A percentile compares a stretch with the other conserved stretches of the same genome.
These are phyloP conservation scores for Trogon surrucura DNA, from an alignment of 2,113 vertebrate genomes.

Conservation along the genomic window DNA sequence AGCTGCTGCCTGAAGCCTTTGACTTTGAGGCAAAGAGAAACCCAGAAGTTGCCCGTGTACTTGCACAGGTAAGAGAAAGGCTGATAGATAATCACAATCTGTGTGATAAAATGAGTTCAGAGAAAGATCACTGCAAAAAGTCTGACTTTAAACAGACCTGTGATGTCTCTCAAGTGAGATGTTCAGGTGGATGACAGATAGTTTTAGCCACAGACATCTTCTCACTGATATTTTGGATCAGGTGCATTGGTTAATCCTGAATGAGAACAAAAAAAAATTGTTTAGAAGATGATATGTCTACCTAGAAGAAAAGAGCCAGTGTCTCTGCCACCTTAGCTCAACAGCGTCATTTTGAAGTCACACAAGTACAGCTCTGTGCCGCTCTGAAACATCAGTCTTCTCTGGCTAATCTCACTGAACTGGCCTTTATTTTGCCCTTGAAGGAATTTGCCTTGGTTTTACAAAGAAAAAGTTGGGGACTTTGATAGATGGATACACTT, in stretches of 20 bases:
- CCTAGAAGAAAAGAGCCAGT: background rate
- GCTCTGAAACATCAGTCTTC: background rate
- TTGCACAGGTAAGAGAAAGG: background rate
- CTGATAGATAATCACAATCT: background rate
- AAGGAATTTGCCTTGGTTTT: background rate
- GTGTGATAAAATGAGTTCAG: background rate
- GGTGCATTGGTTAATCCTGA: background rate
- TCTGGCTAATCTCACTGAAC: background rate
- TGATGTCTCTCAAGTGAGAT: background rate
- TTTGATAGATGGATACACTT: background rate
- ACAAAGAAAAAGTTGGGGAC: background rate
- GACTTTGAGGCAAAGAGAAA: background rate
- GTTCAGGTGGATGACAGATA: background rate
- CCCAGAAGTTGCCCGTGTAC: background rate
- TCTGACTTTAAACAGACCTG: background rate
- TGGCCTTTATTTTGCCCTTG: background rate
- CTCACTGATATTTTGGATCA: background rate
- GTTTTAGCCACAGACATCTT: background rate
- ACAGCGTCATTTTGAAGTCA: background rate
- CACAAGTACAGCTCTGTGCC: background rate
- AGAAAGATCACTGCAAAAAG: background rate
- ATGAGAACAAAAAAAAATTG: background rate
- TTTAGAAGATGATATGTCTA: background rate
- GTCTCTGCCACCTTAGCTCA: background rate
- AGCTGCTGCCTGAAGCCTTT: background rate